A percentile compares a stretch with the other conserved stretches of the same genome.
Evolutionary conservation across 2,888 invertebrate species (phyloP).

Genomic region (Phortica magna): DNA sequence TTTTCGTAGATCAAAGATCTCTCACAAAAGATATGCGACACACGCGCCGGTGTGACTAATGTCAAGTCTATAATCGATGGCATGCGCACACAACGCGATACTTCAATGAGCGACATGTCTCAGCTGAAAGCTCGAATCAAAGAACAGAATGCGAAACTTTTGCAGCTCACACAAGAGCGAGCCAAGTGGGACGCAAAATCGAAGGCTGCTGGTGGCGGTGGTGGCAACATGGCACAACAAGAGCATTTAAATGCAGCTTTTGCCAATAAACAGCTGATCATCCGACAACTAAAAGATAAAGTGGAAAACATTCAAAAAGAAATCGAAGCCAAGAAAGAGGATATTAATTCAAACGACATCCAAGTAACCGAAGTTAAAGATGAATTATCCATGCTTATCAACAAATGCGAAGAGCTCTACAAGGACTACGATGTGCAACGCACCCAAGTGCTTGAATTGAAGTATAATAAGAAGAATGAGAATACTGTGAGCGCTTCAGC

Average conservation of each 20-base stretch:
- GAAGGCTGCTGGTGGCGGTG: constrained; percentile 72
- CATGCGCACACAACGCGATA: constrained; percentile 94
- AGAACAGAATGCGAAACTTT: constrained; percentile 89
- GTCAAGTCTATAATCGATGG: constrained; percentile 97
- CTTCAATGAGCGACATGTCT: constrained; percentile 92
- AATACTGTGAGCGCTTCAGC: constrained; percentile 77
- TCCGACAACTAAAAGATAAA: constrained; percentile 85
- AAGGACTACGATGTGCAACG: constrained; percentile 85
- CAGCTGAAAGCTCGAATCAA: constrained; percentile 89
- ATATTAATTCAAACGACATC: constrained; percentile 88
- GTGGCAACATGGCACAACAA: constrained; percentile 78
- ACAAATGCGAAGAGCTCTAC: constrained; percentile 84
- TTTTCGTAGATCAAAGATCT: constrained; percentile 85
- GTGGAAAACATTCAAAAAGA: constrained; percentile 87
- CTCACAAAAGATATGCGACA: constrained; percentile 89
- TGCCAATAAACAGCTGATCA: constrained; percentile 83
- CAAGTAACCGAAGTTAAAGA: constrained; percentile 86
- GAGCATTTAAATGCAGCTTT: constrained; percentile 82
- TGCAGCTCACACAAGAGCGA: constrained; percentile 90
- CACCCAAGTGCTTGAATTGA: constrained; percentile 80
- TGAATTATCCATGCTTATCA: constrained; percentile 83
- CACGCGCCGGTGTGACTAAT: constrained; percentile 91
- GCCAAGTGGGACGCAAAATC: constrained; percentile 86
- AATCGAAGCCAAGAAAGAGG: constrained; percentile 87
- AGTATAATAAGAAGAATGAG: constrained; percentile 79